phyloP scores from a whole-genome alignment of 2,797 vertebrate genomes.

The Oreochromis mossambicus region DNA sequence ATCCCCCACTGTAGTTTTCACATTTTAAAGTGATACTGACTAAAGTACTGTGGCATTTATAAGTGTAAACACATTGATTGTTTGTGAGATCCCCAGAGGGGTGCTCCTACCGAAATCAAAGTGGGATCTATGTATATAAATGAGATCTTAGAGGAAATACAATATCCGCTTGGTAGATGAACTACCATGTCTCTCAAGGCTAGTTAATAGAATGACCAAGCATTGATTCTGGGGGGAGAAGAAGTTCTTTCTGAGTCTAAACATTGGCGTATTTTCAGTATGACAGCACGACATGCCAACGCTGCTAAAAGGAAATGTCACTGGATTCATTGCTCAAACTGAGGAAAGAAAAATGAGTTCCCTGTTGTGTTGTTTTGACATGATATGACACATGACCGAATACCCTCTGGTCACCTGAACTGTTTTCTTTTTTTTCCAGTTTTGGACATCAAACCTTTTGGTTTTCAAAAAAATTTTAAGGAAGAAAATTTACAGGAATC shows the following conservation, averaged over 20 bases:
- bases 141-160: slow-evolving; percentile 23
- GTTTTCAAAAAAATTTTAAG: neutral
- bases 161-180: slow-evolving; percentile 16
- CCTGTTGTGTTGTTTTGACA: neutral
- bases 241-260: neutral
- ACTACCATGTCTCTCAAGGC: slow-evolving; percentile 2
- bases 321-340: neutral
- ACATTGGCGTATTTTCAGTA: neutral
- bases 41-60: slow-evolving; percentile 20
- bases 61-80: slow-evolving; percentile 37
- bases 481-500: neutral
- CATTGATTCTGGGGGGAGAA: slow-evolving; percentile 4
- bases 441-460: neutral
- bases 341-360: neutral
- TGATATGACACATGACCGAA: neutral
- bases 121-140: slow-evolving; percentile 15
- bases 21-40: slow-evolving; percentile 28
- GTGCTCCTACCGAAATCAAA: slow-evolving; percentile 15
- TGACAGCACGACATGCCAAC: neutral
- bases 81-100: neutral
- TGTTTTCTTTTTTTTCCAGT: neutral
- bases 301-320: neutral
- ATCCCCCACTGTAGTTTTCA: neutral
- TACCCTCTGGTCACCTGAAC: neutral
- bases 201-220: slow-evolving; percentile 3